A percentile compares a stretch with the other conserved stretches of the same genome.
These are phyloP conservation scores for Dasypogon diadema DNA, from an alignment of 2,888 invertebrate genomes.

Conservation along the genomic window DNA sequence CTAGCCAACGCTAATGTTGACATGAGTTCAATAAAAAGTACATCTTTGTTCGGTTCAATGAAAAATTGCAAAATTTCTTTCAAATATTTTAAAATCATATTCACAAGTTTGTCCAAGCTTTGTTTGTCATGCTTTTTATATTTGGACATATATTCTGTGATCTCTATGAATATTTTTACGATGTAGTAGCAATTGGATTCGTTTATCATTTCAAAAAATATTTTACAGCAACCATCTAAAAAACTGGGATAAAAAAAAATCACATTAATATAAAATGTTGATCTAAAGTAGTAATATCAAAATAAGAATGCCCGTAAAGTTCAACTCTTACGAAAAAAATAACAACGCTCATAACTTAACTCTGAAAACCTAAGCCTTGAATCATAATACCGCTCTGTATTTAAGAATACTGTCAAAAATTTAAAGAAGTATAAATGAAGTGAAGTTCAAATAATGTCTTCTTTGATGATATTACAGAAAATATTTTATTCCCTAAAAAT, in stretches of 20 bases:
- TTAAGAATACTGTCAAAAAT: too few relatives aligned
- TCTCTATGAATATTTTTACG: constrained; percentile 62
- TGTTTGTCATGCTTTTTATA: constrained; percentile 57
- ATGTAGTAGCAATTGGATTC: constrained; percentile 59
- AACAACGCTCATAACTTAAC: too few relatives aligned
- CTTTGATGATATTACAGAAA: too few relatives aligned
- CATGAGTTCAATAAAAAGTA: constrained; percentile 55
- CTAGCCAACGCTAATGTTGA: constrained; percentile 55
- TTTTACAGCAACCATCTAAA: constrained; percentile 58
- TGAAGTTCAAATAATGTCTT: too few relatives aligned
- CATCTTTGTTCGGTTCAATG: constrained; percentile 31
- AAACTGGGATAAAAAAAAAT: constrained; percentile 50
- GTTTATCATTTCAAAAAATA: constrained; percentile 58
- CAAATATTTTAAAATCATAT: constrained; percentile 59
- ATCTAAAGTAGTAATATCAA: too few relatives aligned
- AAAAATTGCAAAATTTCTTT: constrained; percentile 43
- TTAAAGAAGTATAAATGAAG: too few relatives aligned
- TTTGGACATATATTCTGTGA: constrained; percentile 60
- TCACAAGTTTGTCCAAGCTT: constrained; percentile 57
- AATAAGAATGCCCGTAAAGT: too few relatives aligned
- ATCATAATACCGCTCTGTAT: too few relatives aligned
- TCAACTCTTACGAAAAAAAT: too few relatives aligned
- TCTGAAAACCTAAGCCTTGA: too few relatives aligned
- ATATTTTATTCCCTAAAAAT: too few relatives aligned
- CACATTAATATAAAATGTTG: neutral